Conservation (phyloP, 2,888 invertebrate genomes). For the Archaeoteleia sp. region DNA sequence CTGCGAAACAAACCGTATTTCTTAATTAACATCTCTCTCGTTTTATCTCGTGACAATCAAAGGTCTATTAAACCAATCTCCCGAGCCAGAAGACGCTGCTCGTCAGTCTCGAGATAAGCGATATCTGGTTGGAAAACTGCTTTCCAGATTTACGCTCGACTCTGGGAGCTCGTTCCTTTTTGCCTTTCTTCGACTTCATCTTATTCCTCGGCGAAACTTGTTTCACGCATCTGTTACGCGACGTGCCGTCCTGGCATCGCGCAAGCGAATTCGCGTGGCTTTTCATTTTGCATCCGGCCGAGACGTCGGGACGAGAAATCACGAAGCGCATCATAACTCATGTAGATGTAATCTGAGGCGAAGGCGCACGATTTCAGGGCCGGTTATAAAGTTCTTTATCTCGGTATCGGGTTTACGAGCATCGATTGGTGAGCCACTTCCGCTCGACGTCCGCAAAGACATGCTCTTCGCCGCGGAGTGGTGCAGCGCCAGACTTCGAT, state of each 20-base stretch:
- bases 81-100: neutral
- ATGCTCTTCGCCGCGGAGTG: constrained; percentile 29
- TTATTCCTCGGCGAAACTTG: constrained; percentile 40
- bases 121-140: constrained; percentile 11
- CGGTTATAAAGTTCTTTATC: constrained; percentile 50
- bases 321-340: constrained; percentile 41
- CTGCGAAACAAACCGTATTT: neutral
- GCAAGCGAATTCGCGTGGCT: constrained; percentile 29
- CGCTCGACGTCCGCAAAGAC: constrained; percentile 36
- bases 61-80: neutral
- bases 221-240: constrained; percentile 48
- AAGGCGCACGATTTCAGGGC: constrained; percentile 44
- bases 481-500: constrained; percentile 53
- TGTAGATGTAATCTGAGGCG: constrained; percentile 46
- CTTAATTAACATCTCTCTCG: constrained; percentile 3
- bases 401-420: constrained; percentile 49
- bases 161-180: constrained; percentile 7
- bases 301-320: constrained; percentile 35
- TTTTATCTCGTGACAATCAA: constrained; percentile 1
- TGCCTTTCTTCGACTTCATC: neutral
- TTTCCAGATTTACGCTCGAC: constrained; percentile 13
- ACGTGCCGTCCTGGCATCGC: constrained; percentile 7
- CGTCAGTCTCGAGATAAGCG: constrained; percentile 8
- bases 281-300: constrained; percentile 45
- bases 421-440: constrained; percentile 52